Base-by-base conservation (phyloP, 2,113 vertebrate genomes). In the Tyto alba region DNA sequence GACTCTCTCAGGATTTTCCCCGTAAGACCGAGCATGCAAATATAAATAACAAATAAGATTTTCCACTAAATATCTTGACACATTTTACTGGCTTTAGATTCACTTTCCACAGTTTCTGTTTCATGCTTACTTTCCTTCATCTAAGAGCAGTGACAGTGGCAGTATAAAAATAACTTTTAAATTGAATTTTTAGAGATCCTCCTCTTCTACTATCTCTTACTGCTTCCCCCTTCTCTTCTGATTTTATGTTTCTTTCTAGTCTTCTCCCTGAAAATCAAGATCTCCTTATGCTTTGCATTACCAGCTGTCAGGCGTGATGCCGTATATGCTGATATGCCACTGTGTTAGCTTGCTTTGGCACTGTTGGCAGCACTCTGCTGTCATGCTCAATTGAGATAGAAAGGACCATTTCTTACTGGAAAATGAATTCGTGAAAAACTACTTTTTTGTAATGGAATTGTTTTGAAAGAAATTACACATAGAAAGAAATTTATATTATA, bases 161-260 rank as follows among this genome's bases (percentile, higher is more conserved):
- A 89, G 60, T 69, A 76, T 91, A 93, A 96, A 96, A 96, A 96
- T 96, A 95, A 87, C 95, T 95, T 88, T 34, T 89, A 95, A 95
- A 95, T 96, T 87, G 68, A 96, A 93, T 94, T 96, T 96, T 95
- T 93, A 0, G 0, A 88, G 89, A 85, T 91, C 73, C 52, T 93
- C 67, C 77, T 95, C 62, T 85, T 91, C 74, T 96, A 86, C 66
- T 91, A 36, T 91, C 81, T 95, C 87, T 88, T 89, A 41, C 74
- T 85, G 71, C 81, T 96, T 95, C 87, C 77, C 84, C 80, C 74
- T 91, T 94, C 84, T 92, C 66, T 78, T 87, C 71, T 89, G 96
- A 96, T 96, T 96, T 91, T 67, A 45, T 60, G 59, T 95, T 89
- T 96, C 77, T 87, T 86, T 72, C 83, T 78, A 72, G 66, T 91